Evolutionary conservation across 2,888 invertebrate genomes (phyloP).

Genomic region (Hyposoter didymator): DNA sequence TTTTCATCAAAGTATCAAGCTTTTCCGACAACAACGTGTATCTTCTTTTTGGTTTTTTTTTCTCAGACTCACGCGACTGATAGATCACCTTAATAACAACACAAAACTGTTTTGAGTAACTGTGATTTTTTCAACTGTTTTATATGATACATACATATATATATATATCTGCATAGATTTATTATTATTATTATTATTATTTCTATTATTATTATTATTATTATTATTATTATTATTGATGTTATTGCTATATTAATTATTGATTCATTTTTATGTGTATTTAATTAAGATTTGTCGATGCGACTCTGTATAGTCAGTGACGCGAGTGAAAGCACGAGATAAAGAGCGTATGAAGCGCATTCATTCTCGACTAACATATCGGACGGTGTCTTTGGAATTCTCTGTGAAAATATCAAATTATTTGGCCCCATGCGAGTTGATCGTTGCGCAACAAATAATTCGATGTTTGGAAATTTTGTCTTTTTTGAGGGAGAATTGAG

Average conservation of each 20-base stretch:
- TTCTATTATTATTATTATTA: slow-evolving; percentile 47
- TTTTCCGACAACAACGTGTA: too few species aligned
- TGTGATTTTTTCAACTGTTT: slow-evolving; percentile 83
- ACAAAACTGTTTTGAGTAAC: slow-evolving; percentile 80
- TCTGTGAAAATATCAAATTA: slow-evolving; percentile 22
- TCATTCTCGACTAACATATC: slow-evolving; percentile 78
- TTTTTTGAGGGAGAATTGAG: neutral
- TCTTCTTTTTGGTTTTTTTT: too few species aligned
- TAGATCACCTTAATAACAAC: slow-evolving; percentile 52
- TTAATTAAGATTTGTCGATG: slow-evolving; percentile 77
- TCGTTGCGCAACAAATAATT: slow-evolving; percentile 38
- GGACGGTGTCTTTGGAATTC: slow-evolving; percentile 55
- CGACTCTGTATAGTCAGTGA: slow-evolving; percentile 77
- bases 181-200: slow-evolving; percentile 66
- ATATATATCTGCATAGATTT: slow-evolving; percentile 72
- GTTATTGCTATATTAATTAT: slow-evolving; percentile 69
- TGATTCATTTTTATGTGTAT: slow-evolving; percentile 80
- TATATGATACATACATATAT: slow-evolving; percentile 76
- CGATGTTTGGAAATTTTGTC: slow-evolving; percentile 16
- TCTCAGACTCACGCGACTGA: too few species aligned
- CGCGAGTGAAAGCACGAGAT: slow-evolving; percentile 47
- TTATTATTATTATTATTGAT: slow-evolving; percentile 67
- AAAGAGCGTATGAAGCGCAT: slow-evolving; percentile 2
- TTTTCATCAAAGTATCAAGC: too few species aligned
- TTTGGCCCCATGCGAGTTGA: slow-evolving; percentile 7